phyloP scores from a whole-genome alignment of 1,140 invertebrate species.

The Drosophila carrolli region DNA sequence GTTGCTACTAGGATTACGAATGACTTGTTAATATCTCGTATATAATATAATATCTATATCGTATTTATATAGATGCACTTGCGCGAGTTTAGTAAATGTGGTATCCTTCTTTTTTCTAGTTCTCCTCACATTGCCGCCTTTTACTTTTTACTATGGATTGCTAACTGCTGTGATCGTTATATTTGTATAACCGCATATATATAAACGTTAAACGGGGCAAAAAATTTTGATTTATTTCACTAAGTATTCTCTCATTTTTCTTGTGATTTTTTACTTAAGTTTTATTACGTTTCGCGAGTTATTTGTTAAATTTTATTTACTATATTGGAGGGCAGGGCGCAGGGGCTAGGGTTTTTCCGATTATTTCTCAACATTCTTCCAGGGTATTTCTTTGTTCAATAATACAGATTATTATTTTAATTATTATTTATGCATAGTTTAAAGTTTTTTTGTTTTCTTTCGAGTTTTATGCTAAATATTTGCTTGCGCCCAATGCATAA shows the following conservation, averaged over 20 bases:
- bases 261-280: constrained; percentile 23
- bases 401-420: constrained; percentile 53
- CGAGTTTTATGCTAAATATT: constrained; percentile 64
- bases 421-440: constrained; percentile 53
- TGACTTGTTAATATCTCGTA: constrained; percentile 34
- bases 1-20: constrained; percentile 43
- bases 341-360: background rate
- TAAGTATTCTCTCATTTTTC: constrained; percentile 58
- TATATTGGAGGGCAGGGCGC: background rate
- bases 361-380: constrained; percentile 19
- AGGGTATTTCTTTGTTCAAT: constrained; percentile 32
- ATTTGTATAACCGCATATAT: constrained; percentile 39
- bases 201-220: constrained; percentile 64
- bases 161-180: constrained; percentile 32
- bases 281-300: constrained; percentile 46
- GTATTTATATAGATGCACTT: constrained; percentile 48
- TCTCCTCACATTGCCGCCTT: background rate
- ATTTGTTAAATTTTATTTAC: constrained; percentile 24
- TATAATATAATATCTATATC: constrained; percentile 49
- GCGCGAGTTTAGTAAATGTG: constrained; percentile 52
- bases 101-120: background rate
- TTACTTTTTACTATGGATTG: constrained; percentile 27
- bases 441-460: constrained; percentile 28
- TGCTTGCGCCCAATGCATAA: constrained; percentile 49
- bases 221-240: constrained; percentile 82